A percentile compares a stretch with the other conserved stretches of the same genome.
phyloP scores from a whole-genome alignment of 2,113 vertebrate genomes.

The Tachysurus fulvidraco region DNA sequence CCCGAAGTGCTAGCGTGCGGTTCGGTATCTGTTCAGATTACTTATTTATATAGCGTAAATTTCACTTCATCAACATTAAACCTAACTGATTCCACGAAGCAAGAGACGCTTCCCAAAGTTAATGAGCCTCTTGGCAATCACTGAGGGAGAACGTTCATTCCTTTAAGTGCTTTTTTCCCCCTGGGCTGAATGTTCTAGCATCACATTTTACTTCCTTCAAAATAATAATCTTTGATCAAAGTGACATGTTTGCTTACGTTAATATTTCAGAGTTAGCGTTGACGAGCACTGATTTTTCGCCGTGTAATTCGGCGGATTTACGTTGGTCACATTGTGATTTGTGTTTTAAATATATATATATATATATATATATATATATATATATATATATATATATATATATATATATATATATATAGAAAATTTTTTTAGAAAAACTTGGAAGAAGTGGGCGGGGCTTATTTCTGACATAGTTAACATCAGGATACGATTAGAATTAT shows the following conservation, averaged over 20 bases:
- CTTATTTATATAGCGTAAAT: constrained; percentile 14
- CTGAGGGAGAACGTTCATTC: constrained; percentile 16
- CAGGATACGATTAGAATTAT: neutral
- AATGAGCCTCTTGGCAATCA: constrained; percentile 30
- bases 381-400: neutral
- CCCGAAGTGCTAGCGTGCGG: no score
- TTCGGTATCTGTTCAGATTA: neutral
- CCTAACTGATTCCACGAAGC: constrained; percentile 5
- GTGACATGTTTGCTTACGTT: neutral
- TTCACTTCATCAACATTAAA: constrained; percentile 27
- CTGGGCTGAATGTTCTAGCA: neutral
- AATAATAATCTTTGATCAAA: constrained; percentile 8
- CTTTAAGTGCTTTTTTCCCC: constrained; percentile 9
- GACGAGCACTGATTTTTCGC: neutral
- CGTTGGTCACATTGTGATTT: neutral
- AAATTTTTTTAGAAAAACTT: neutral
- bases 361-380: neutral
- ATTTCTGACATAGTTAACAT: neutral
- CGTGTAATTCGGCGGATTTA: neutral
- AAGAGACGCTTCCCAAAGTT: neutral
- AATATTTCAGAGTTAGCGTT: neutral
- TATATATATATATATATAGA: neutral
- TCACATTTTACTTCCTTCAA: constrained; percentile 9
- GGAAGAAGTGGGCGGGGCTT: neutral
- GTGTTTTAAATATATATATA: neutral